phyloP scores from a whole-genome alignment of 2,113 vertebrate genomes.

The Tragelaphus imberbis region DNA sequence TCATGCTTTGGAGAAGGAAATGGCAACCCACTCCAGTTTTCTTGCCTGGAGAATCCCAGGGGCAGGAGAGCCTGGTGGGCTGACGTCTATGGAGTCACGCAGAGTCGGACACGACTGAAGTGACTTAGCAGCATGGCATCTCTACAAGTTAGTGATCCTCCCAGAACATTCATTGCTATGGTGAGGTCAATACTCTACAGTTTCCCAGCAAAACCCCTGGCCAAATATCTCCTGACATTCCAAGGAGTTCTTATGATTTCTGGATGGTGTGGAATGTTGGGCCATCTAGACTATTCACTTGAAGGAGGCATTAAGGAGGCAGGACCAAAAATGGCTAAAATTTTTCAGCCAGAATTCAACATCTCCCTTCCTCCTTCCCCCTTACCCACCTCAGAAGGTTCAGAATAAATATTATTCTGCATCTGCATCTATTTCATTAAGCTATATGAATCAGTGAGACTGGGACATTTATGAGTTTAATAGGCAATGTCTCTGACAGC shows the following conservation, averaged over 20 bases:
- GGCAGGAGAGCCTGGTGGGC: too few relatives aligned
- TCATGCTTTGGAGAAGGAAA: too few relatives aligned
- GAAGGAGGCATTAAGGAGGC: not conserved
- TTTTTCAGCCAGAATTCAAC: not conserved
- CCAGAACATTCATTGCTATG: slow-evolving; percentile 4
- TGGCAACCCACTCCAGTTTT: too few relatives aligned
- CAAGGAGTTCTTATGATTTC: slow-evolving; percentile 12
- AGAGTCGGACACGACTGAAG: too few relatives aligned
- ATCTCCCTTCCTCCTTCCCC: not conserved
- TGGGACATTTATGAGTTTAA: not conserved
- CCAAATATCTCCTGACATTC: not conserved
- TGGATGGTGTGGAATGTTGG: not conserved
- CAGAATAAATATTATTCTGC: not conserved
- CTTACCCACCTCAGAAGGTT: not conserved
- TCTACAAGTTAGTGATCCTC: not conserved
- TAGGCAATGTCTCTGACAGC: not conserved
- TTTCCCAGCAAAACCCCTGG: not conserved
- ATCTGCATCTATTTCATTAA: not conserved
- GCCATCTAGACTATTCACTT: not conserved
- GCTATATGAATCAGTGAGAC: not conserved
- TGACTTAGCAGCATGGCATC: too few relatives aligned
- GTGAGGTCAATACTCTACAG: not conserved
- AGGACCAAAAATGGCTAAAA: not conserved
- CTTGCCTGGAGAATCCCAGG: too few relatives aligned
- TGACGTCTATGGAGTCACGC: too few relatives aligned